These are phyloP conservation scores for Apis florea DNA, from an alignment of 1,140 invertebrate genomes.

Conservation along the genomic window DNA sequence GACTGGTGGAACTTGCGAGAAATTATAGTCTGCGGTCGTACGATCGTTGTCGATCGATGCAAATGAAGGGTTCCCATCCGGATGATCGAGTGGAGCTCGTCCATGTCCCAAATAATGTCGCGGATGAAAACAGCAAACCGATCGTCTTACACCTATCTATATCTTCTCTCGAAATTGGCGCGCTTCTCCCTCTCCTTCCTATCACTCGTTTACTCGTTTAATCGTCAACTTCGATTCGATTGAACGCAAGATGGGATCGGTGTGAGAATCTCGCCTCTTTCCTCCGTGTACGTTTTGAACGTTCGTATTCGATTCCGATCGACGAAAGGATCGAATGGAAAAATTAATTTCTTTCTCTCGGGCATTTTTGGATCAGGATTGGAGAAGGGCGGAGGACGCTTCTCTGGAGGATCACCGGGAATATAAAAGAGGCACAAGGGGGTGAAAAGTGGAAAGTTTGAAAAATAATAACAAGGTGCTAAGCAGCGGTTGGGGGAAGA, in stretches of 20 bases:
- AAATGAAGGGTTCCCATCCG: conserved; percentile 41
- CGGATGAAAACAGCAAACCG: conserved; percentile 1
- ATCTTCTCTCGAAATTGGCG: background rate
- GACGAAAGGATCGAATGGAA: no score
- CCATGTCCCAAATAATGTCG: conserved; percentile 16
- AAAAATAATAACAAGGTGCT: conserved; percentile 80
- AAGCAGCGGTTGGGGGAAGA: conserved; percentile 64
- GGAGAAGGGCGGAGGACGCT: background rate
- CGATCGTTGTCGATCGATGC: conserved; percentile 58
- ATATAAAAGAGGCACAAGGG: conserved; percentile 39
- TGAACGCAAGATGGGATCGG: no score
- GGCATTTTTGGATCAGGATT: background rate
- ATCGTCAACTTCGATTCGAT: no score
- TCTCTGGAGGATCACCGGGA: background rate
- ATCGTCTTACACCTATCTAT: background rate
- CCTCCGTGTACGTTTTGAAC: no score
- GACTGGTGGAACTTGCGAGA: conserved; percentile 52
- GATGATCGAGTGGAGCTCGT: conserved; percentile 38
- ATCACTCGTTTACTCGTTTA: no score
- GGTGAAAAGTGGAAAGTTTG: conserved; percentile 68
- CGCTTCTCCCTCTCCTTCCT: background rate
- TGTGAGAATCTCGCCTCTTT: no score
- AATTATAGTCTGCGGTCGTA: conserved; percentile 58
- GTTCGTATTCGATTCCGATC: no score
- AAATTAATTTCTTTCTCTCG: no score